These are phyloP conservation scores for Malurus cyaneus DNA, from an alignment of 2,113 vertebrate species.

Conservation along the genomic window DNA sequence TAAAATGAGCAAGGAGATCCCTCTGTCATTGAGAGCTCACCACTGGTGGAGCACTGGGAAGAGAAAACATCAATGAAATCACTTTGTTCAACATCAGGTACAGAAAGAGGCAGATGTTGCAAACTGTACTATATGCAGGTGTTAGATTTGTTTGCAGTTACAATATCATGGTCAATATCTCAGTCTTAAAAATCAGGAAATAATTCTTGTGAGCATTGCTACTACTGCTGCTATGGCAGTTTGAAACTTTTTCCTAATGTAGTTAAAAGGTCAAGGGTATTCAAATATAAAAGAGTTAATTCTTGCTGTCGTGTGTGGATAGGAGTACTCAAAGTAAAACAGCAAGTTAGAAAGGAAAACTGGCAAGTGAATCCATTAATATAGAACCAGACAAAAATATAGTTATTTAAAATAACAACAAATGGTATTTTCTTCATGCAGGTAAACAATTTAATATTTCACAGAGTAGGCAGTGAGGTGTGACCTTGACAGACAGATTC, in stretches of 20 bases:
- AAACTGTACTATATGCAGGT: not conserved
- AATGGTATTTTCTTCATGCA: not conserved
- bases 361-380: not conserved
- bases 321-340: not conserved
- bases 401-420: not conserved
- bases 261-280: not conserved
- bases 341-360: not conserved
- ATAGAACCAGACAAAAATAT: not conserved
- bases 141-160: not conserved
- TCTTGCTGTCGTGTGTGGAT: not conserved
- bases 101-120: not conserved
- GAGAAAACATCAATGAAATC: not conserved
- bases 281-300: not conserved
- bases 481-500: not conserved
- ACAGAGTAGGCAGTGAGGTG: not conserved
- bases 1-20: not conserved
- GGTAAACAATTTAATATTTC: slow-evolving; percentile 18
- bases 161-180: not conserved
- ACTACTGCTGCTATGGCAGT: not conserved
- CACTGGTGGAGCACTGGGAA: not conserved
- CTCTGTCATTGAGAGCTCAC: fast-evolving
- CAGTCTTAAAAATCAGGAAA: not conserved
- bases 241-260: not conserved
- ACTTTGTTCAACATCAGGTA: not conserved
- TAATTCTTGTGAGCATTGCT: not conserved